Percentiles rank a stretch among this genome's conserved stretches.
Evolutionary conservation across 2,797 vertebrate genomes (phyloP).

Genomic region (Schizothorax lantsangensis): DNA sequence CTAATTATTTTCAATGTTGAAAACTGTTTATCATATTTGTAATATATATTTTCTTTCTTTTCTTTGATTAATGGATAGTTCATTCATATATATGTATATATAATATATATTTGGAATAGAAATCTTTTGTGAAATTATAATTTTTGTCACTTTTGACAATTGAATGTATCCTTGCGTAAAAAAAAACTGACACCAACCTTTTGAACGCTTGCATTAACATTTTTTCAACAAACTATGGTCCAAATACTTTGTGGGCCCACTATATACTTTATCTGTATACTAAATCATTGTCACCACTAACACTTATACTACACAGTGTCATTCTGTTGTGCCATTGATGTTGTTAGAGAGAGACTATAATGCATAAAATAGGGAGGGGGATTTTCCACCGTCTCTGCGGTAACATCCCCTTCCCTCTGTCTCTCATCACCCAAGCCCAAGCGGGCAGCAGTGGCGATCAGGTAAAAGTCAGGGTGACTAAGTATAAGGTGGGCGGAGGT

Average conservation of each 20-base stretch:
- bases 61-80: neutral
- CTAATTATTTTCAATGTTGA: neutral
- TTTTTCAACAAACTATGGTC: neutral
- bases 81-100: neutral
- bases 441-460: slow-evolving; percentile 83
- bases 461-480: slow-evolving; percentile 93
- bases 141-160: neutral
- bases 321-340: slow-evolving; percentile 10
- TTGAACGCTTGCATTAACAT: neutral
- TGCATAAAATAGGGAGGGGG: neutral
- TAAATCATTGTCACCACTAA: slow-evolving; percentile 34
- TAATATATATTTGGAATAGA: neutral
- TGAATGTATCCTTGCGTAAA: no score
- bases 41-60: neutral
- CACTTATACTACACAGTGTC: slow-evolving; percentile 13
- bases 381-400: slow-evolving; percentile 31
- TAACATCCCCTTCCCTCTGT: slow-evolving; percentile 60
- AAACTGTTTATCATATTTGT: neutral
- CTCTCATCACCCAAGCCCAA: slow-evolving; percentile 78
- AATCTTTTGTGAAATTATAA: neutral
- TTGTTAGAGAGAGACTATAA: slow-evolving; percentile 20
- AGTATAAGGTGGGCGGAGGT: slow-evolving; percentile 83
- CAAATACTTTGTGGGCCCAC: slow-evolving; percentile 11
- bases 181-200: neutral
- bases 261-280: slow-evolving; percentile 19